Base-by-base conservation (phyloP, 1,140 invertebrate genomes). In the Trichomalopsis sarcophagae region DNA sequence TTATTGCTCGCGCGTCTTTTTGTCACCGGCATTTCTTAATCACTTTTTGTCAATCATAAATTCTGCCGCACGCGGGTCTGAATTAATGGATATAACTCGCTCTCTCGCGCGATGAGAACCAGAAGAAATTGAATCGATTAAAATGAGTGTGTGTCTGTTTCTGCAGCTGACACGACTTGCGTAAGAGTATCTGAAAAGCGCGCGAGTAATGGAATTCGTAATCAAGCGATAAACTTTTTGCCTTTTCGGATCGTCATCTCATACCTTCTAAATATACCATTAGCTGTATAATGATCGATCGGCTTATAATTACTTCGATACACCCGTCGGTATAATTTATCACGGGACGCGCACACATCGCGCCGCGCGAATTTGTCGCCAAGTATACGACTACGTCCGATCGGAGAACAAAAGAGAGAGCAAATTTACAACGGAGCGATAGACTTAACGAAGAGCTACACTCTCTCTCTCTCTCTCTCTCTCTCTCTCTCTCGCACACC, bases 11-110 rank as follows among this genome's bases (percentile, higher is more conserved):
- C 66, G 6, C 10, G 50, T 30, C 68, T 71, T 71, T 71, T 71
- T 30, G 30, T 71, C 30, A 71, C 9, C 23, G 68, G 68, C 68
- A 13, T n/a, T 71, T 62, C 55, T n/a, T 33, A 71, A 71, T 71
- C 68, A 71, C 68, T 71, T 71, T 71, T 71, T 71, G 68, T 33
- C 68, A 71, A 33, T 62, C 55, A n/a, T 62, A 62, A 62, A 62
- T 7, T 62, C 55, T n/a, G 55, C 33, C 33, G 27, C 27, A 36
- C 33, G 6, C 21, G 55, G 55, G 14, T n/a, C 5, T 17, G 55
- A n/a, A 62, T 62, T 62, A 62, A n/a, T 62, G 55, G 55, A 62
- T n/a, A 62, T 14, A 44, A 44, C 47, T 50, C 47, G 47, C 47
- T 27, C 27, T 7, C 47, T 9, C 47, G 55, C 21, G 55, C 55